phyloP scores from a whole-genome alignment of 2,888 invertebrate species.

The Leptinotarsa haldemani region DNA sequence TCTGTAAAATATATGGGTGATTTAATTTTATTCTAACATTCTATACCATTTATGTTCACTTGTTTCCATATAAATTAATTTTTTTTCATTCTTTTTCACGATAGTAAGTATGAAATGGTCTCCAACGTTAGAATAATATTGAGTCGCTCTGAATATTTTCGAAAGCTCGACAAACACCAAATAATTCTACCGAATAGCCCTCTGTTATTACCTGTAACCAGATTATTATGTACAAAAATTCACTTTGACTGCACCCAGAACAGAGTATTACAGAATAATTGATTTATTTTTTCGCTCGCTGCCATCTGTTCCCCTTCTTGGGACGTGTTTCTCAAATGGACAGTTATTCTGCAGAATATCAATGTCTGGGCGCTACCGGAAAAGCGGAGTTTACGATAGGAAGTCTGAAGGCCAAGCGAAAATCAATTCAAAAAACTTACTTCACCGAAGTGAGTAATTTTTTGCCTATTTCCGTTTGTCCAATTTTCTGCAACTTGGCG shows the following conservation, averaged over 20 bases:
- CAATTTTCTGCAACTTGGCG: conserved; percentile 44
- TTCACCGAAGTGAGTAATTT: conserved; percentile 23
- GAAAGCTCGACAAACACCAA: no score
- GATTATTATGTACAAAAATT: neutral
- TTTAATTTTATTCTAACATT: no score
- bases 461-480: neutral
- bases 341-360: neutral
- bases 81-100: no score
- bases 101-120: no score
- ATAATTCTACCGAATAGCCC: no score
- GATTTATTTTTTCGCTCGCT: neutral
- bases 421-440: neutral
- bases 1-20: no score
- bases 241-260: neutral
- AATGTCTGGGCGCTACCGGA: conserved; percentile 1
- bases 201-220: no score
- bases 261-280: neutral
- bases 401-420: neutral
- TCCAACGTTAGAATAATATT: no score
- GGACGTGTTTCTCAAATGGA: neutral
- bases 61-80: no score
- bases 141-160: no score
- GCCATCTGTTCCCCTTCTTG: neutral
- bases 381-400: neutral
- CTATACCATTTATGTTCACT: no score